Percentiles rank a stretch among this genome's conserved stretches.
phyloP scores from a whole-genome alignment of 2,113 vertebrate species.

The Elachura formosa region DNA sequence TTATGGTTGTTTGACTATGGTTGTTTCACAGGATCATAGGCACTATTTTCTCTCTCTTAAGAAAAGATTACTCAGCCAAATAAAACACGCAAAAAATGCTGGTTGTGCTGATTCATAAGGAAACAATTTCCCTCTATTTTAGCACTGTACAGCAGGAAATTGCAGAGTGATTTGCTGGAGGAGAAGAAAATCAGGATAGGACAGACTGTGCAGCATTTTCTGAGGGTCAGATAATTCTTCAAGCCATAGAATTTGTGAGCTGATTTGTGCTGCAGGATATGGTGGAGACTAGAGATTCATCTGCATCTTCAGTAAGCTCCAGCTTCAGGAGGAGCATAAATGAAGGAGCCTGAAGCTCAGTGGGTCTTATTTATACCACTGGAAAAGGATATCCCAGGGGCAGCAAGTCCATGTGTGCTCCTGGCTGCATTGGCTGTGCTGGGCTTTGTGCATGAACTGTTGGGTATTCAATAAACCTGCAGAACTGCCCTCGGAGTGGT shows the following conservation, averaged over 20 bases:
- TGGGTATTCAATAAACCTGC: neutral
- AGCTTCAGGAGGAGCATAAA: neutral
- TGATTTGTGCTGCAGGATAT: neutral
- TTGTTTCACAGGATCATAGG: neutral
- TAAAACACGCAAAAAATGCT: slow-evolving; percentile 10
- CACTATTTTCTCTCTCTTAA: neutral
- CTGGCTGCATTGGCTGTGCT: fast-evolving
- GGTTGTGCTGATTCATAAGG: slow-evolving; percentile 38
- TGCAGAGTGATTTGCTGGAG: neutral
- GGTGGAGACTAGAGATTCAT: neutral
- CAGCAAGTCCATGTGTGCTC: fast-evolving
- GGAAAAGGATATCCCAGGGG: neutral
- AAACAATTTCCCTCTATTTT: slow-evolving; percentile 32
- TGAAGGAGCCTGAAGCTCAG: neutral
- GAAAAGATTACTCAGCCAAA: neutral
- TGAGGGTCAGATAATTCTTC: neutral
- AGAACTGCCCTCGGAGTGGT: neutral
- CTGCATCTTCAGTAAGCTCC: neutral
- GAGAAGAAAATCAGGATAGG: neutral
- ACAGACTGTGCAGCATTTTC: neutral
- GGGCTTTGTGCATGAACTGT: fast-evolving
- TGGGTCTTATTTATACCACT: neutral
- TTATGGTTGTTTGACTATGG: neutral
- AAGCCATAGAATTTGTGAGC: neutral
- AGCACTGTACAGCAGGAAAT: neutral